Evolutionary conservation across 2,797 vertebrate genomes (phyloP).

Genomic region (Rhinophrynus dorsalis): DNA sequence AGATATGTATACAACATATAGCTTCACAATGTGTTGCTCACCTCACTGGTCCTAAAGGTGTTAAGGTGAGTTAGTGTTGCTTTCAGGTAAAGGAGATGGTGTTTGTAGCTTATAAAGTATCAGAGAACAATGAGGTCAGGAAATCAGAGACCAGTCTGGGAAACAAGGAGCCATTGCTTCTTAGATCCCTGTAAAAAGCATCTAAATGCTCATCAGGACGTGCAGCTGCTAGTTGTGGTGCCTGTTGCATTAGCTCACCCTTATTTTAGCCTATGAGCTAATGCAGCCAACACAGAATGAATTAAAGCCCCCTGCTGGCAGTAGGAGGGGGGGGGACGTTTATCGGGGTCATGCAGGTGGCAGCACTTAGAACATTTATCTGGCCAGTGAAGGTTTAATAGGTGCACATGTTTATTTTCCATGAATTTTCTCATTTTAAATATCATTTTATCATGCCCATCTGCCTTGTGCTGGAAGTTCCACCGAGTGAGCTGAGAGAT

Average conservation of each 20-base stretch:
- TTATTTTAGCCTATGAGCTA: slow-evolving; percentile 42
- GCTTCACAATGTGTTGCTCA: no score
- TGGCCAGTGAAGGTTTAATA: neutral
- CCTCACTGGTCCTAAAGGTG: no score
- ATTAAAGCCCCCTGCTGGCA: slow-evolving; percentile 21
- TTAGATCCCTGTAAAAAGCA: slow-evolving; percentile 2
- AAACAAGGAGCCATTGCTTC: neutral
- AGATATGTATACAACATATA: no score
- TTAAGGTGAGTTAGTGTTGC: no score
- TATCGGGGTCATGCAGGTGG: slow-evolving; percentile 31
- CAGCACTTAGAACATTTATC: slow-evolving; percentile 21
- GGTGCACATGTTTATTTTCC: neutral
- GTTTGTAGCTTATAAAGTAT: no score
- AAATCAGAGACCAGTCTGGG: neutral
- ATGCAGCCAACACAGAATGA: slow-evolving; percentile 27
- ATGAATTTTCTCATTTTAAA: neutral
- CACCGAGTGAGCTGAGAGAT: neutral
- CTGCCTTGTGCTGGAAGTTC: neutral
- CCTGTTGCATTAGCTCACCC: slow-evolving; percentile 38
- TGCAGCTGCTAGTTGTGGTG: slow-evolving; percentile 1
- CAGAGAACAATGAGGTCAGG: no score
- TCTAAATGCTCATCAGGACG: neutral
- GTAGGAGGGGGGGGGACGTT: neutral
- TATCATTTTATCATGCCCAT: slow-evolving; percentile 4
- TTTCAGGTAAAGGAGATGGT: no score